These are phyloP conservation scores for Achatina immaculata DNA, from an alignment of 1,140 invertebrate species.

Conservation along the genomic window DNA sequence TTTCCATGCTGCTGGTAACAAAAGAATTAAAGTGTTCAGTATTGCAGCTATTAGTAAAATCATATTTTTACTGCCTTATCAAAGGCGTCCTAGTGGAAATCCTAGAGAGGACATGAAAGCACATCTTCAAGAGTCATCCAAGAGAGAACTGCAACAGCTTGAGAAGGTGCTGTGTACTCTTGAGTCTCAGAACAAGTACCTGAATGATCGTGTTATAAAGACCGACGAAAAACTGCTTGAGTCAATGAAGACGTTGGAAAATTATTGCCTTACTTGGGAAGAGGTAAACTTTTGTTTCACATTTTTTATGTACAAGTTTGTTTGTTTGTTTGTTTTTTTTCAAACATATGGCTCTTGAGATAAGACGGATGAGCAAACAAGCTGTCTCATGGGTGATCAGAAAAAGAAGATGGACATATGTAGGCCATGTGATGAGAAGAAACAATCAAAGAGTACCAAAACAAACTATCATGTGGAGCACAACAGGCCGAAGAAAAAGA, in stretches of 20 bases:
- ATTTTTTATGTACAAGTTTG: background rate
- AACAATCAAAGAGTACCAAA: too few species aligned
- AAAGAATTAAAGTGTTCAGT: background rate
- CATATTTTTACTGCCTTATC: background rate
- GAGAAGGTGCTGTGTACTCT: conserved; percentile 17
- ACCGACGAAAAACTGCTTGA: conserved; percentile 4
- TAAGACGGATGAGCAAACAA: too few species aligned
- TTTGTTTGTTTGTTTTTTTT: too few species aligned
- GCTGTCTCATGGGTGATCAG: too few species aligned
- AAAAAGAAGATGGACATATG: too few species aligned
- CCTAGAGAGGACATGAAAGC: conserved; percentile 28
- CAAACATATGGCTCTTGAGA: too few species aligned
- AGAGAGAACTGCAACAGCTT: conserved; percentile 7
- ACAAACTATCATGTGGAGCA: too few species aligned
- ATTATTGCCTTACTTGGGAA: background rate
- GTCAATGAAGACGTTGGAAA: background rate
- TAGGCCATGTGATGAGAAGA: too few species aligned
- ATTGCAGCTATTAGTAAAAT: background rate
- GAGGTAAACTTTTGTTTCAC: background rate
- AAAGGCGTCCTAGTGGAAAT: conserved; percentile 22
- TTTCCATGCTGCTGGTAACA: background rate
- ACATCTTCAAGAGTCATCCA: background rate
- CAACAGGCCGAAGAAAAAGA: too few species aligned
- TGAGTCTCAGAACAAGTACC: conserved; percentile 24
- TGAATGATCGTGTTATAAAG: conserved; percentile 8